These are phyloP conservation scores for Allolobophora icterica DNA, from an alignment of 2,888 invertebrate genomes.

Conservation along the genomic window DNA sequence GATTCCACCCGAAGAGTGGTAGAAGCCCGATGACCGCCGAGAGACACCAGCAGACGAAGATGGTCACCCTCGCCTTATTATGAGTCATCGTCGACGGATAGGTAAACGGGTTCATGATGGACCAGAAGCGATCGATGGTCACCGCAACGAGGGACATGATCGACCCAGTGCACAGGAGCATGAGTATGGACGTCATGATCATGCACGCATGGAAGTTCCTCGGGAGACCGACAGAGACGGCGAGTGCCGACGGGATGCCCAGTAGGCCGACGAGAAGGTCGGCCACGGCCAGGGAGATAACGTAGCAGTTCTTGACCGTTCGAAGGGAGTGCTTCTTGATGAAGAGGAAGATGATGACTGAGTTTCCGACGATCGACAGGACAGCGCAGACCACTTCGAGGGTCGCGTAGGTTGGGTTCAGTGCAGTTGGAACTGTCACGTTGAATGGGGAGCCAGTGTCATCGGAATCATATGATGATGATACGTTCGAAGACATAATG, in stretches of 20 bases:
- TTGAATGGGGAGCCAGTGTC: slow-evolving; percentile 18
- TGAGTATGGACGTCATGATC: slow-evolving; percentile 83
- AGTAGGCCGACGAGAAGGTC: slow-evolving; percentile 85
- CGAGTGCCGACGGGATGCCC: slow-evolving; percentile 82
- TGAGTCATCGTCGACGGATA: slow-evolving; percentile 86
- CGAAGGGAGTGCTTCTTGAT: slow-evolving; percentile 79
- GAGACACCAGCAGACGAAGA: slow-evolving; percentile 84
- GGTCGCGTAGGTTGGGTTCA: slow-evolving; percentile 71
- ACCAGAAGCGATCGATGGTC: slow-evolving; percentile 90
- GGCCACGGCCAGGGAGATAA: slow-evolving; percentile 85
- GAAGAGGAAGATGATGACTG: slow-evolving; percentile 80
- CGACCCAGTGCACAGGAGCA: slow-evolving; percentile 88
- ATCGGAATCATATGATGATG: background rate
- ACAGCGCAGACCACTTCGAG: slow-evolving; percentile 83
- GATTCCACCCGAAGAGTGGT: slow-evolving; percentile 84
- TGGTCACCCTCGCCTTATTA: slow-evolving; percentile 81
- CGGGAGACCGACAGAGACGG: slow-evolving; percentile 80
- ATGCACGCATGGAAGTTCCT: slow-evolving; percentile 82
- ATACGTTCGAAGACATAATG: background rate
- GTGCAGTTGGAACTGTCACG: slow-evolving; percentile 38
- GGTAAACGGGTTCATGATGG: slow-evolving; percentile 87
- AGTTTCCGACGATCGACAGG: slow-evolving; percentile 72
- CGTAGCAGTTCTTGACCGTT: slow-evolving; percentile 87
- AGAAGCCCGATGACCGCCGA: slow-evolving; percentile 80
- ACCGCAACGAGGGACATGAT: slow-evolving; percentile 90